Conservation (phyloP, 2,888 invertebrate genomes). For the Biston betularia region DNA sequence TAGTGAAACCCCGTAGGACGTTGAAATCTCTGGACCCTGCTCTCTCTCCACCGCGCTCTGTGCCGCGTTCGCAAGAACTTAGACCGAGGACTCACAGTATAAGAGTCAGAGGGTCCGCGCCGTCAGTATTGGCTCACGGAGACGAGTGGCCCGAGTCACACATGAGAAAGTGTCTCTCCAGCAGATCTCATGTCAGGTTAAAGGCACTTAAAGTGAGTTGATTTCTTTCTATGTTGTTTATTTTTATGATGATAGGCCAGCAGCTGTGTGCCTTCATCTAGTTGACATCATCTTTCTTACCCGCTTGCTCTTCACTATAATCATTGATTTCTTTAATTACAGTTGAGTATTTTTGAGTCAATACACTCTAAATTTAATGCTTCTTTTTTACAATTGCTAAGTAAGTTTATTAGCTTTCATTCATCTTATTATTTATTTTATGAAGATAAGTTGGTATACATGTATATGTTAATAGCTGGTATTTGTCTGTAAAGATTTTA, state of each 20-base stretch:
- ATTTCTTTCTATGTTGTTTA: neutral
- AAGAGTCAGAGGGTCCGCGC: constrained; percentile 59
- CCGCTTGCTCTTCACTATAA: too few species aligned
- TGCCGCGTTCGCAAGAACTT: constrained; percentile 42
- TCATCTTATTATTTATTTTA: too few species aligned
- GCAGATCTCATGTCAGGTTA: constrained; percentile 68
- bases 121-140: constrained; percentile 55
- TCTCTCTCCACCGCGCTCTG: constrained; percentile 57
- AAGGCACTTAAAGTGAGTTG: constrained; percentile 72
- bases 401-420: too few species aligned
- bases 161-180: constrained; percentile 64
- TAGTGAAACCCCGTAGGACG: constrained; percentile 73
- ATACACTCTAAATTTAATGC: too few species aligned
- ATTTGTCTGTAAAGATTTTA: too few species aligned
- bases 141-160: constrained; percentile 61
- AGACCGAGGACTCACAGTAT: constrained; percentile 48
- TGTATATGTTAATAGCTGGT: too few species aligned
- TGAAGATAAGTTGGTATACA: too few species aligned
- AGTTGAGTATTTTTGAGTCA: too few species aligned
- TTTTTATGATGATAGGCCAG: neutral
- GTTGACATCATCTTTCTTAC: too few species aligned
- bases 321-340: too few species aligned
- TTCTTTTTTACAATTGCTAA: too few species aligned
- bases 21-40: constrained; percentile 70
- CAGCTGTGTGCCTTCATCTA: too few species aligned